Evolutionary conservation across 2,113 vertebrate species (phyloP).

Genomic region (Prionailurus viverrinus): DNA sequence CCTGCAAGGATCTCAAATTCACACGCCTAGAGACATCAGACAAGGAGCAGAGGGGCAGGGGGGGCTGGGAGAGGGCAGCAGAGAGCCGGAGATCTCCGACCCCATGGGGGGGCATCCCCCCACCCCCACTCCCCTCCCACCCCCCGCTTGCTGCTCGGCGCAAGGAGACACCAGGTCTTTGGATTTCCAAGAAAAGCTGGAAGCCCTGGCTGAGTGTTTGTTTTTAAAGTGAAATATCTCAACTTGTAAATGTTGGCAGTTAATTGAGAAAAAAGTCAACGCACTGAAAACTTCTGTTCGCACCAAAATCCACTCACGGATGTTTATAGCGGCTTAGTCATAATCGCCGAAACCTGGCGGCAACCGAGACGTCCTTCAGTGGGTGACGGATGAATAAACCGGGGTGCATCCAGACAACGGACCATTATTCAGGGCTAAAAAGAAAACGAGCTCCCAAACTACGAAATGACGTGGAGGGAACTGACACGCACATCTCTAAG

Average conservation of each 20-base stretch:
- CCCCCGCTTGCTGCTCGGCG: accelerated
- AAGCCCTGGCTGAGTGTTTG: neutral
- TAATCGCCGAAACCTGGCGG: neutral
- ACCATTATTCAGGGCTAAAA: neutral
- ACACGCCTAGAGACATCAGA: accelerated
- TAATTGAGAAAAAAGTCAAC: neutral
- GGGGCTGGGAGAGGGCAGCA: neutral
- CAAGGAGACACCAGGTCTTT: neutral
- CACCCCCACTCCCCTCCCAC: no score
- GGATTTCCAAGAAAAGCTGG: neutral
- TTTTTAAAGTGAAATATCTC: neutral
- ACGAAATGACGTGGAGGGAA: neutral
- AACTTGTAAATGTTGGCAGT: neutral
- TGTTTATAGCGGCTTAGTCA: neutral
- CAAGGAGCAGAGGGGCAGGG: neutral
- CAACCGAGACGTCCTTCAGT: neutral
- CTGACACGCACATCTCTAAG: accelerated
- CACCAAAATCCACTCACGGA: neutral
- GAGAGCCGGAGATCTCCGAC: accelerated
- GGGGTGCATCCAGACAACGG: accelerated
- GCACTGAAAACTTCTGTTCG: neutral
- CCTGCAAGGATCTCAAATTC: neutral
- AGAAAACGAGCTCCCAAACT: neutral
- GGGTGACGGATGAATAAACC: neutral
- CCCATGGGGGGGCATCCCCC: neutral